These are phyloP conservation scores for Datnioides undecimradiatus DNA, from an alignment of 2,113 vertebrate species.

Conservation along the genomic window DNA sequence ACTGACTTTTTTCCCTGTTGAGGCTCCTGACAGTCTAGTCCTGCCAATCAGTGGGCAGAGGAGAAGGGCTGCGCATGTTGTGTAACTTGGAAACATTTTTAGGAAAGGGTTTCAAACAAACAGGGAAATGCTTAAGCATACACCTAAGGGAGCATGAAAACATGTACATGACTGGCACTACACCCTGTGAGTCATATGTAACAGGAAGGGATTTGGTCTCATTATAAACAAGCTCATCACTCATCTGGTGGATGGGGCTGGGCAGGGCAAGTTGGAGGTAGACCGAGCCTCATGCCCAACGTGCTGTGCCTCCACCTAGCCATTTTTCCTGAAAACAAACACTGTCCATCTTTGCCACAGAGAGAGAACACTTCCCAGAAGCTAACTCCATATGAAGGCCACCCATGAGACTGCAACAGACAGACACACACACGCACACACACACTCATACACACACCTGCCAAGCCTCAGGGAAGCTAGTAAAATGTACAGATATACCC, in stretches of 20 bases:
- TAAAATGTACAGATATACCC: slow-evolving; percentile 13
- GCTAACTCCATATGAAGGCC: slow-evolving; percentile 37
- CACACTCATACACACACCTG: slow-evolving; percentile 23
- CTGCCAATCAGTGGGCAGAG: slow-evolving; percentile 30
- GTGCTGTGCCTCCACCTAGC: slow-evolving; percentile 23
- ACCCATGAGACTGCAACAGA: slow-evolving; percentile 41
- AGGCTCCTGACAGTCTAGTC: slow-evolving; percentile 9
- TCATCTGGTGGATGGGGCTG: slow-evolving; percentile 60
- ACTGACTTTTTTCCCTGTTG: slow-evolving; percentile 22
- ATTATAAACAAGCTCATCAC: slow-evolving; percentile 74
- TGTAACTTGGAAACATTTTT: slow-evolving; percentile 23
- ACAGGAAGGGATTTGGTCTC: slow-evolving; percentile 71
- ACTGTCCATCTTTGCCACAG: slow-evolving; percentile 45
- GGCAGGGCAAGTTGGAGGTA: slow-evolving; percentile 47
- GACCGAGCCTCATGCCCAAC: slow-evolving; percentile 22
- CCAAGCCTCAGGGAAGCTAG: slow-evolving; percentile 28
- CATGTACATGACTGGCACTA: slow-evolving; percentile 51
- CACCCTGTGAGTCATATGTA: slow-evolving; percentile 73
- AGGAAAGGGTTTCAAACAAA: slow-evolving; percentile 19
- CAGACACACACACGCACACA: slow-evolving; percentile 21
- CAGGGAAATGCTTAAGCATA: slow-evolving; percentile 21
- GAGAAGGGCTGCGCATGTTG: background rate
- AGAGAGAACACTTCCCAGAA: slow-evolving; percentile 45
- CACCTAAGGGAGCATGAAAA: slow-evolving; percentile 45
- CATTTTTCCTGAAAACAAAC: slow-evolving; percentile 42